Percentiles rank a stretch among this genome's conserved stretches.
Evolutionary conservation across 1,140 invertebrate genomes (phyloP).

Genomic region (Oedothorax gibbosus): DNA sequence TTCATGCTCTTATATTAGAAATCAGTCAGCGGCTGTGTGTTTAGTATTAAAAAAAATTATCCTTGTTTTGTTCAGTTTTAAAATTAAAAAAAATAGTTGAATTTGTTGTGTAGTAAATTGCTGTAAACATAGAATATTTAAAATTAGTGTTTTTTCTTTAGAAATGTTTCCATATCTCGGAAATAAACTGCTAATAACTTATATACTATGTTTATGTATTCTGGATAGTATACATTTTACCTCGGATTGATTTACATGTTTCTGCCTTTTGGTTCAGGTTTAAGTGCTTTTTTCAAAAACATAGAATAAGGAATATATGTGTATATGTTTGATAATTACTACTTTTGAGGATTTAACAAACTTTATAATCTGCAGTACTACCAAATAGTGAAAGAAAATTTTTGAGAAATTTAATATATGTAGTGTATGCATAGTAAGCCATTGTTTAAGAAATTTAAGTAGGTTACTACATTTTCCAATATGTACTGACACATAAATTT

Average conservation of each 20-base stretch:
- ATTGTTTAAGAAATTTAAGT: constrained; percentile 23
- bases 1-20: neutral
- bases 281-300: neutral
- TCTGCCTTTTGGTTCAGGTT: too few relatives aligned
- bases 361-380: constrained; percentile 33
- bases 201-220: neutral
- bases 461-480: constrained; percentile 14
- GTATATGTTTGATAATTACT: neutral
- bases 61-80: neutral
- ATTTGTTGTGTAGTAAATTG: neutral
- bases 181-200: neutral
- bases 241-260: too few relatives aligned
- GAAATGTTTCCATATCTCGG: neutral
- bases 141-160: neutral
- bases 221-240: neutral
- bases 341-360: neutral
- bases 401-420: constrained; percentile 28
- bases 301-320: neutral
- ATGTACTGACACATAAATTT: constrained; percentile 6
- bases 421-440: constrained; percentile 17
- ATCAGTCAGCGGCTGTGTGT: neutral
- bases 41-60: neutral
- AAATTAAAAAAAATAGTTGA: neutral
- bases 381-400: neutral
- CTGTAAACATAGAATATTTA: too few relatives aligned